phyloP scores from a whole-genome alignment of 2,888 invertebrate species.

The Dryobotodes eremita region DNA sequence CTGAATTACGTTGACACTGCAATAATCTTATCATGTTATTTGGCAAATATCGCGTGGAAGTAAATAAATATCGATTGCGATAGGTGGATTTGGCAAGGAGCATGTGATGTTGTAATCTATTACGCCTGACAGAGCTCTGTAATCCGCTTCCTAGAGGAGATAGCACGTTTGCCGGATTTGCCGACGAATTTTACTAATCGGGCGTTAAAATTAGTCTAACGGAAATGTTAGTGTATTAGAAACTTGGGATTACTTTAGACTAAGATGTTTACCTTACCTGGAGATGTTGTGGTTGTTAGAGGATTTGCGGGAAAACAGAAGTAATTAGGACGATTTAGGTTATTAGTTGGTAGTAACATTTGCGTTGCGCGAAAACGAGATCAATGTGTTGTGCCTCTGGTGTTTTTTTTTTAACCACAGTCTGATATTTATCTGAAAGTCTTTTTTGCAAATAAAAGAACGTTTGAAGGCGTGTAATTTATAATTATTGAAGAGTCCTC shows the following conservation, averaged over 20 bases:
- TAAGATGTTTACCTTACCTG: constrained; percentile 45
- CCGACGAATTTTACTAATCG: constrained; percentile 76
- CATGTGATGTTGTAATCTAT: constrained; percentile 77
- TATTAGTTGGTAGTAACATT: constrained; percentile 3
- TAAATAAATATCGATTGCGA: constrained; percentile 70
- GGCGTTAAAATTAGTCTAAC: constrained; percentile 78
- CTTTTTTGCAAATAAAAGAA: constrained; percentile 4
- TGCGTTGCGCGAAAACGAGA: background rate
- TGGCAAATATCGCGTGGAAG: constrained; percentile 67
- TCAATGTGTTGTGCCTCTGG: background rate
- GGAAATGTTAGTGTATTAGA: constrained; percentile 69
- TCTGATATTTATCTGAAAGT: background rate
- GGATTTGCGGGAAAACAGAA: background rate
- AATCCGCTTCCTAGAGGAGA: constrained; percentile 81
- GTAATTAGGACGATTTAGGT: background rate
- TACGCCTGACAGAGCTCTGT: constrained; percentile 76
- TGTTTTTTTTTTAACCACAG: background rate
- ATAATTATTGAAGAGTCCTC: constrained; percentile 17
- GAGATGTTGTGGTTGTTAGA: constrained; percentile 22
- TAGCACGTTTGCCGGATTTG: constrained; percentile 81
- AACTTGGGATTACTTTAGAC: constrained; percentile 46
- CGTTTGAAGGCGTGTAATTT: background rate
- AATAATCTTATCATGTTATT: constrained; percentile 69
- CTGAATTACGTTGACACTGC: constrained; percentile 60
- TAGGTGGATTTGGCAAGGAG: constrained; percentile 68